Base-by-base conservation (phyloP, 2,113 vertebrate species). In the Marcusenius ussheri region DNA sequence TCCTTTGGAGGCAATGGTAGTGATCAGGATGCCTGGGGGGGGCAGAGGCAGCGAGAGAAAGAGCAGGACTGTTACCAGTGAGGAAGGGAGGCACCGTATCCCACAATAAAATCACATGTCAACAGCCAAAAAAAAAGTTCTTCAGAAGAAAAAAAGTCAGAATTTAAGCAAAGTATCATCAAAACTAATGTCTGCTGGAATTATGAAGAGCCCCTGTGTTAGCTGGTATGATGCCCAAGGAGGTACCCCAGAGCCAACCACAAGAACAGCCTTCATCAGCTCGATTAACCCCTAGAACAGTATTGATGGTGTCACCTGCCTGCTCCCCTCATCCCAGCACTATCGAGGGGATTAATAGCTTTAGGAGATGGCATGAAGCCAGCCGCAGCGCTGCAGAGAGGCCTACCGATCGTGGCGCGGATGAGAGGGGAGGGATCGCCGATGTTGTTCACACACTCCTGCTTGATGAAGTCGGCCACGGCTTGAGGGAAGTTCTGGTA, bases 391-490 rank as follows among this genome's bases (percentile, higher is more conserved):
- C 50, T 9, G 51, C 50, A 89, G 24, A 39, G n/a, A 8, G 2
- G 83, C 95, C 93, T 93, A 99, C 98, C 98, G 2, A 99, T 98
- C 45, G 98, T 99, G 91, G 98, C 98, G 42, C 98, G 95, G 94
- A 99, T 99, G 56, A 99, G 97, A 0, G 98, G 97, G 1, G 98
- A 99, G 0, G 96, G 96, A 2, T 99, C 98, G 0, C 98, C 98
- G 0, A 99, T 98, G 95, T 98, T 98, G 94, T 98, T 98, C 90
- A 99, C 97, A 93, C 98, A 99, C 90, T 99, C 98, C 89, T 97
- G 96, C 91, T 98, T 98, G 95, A 99, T 99, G 94, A 99, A 99
- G 91, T 98, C 98, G 0, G 97, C 97, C 94, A 99, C 98, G 0
- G 96, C 96, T 0, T 96, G 95, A 0, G 98, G 98, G 85, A 99